phyloP scores from a whole-genome alignment of 2,797 vertebrate species.

The Clarias pachynema region DNA sequence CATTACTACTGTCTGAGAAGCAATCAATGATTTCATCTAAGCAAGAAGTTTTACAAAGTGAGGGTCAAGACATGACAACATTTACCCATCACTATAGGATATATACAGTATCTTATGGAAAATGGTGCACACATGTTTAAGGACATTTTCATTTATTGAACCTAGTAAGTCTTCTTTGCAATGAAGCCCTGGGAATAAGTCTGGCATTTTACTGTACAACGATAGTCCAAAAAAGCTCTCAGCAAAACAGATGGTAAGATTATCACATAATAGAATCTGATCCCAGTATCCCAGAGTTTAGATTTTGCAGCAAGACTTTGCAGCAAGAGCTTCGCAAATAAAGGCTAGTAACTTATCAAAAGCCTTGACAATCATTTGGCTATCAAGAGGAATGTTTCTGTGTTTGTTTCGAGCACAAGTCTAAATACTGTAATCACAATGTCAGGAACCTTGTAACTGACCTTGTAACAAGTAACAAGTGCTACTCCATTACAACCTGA shows the following conservation, averaged over 20 bases:
- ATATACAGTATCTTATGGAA: not conserved
- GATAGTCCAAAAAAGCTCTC: not conserved
- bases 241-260: not conserved
- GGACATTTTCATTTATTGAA: not conserved
- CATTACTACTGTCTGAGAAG: not conserved
- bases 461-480: not conserved
- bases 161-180: not conserved
- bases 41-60: not conserved
- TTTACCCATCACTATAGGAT: not conserved
- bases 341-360: not conserved
- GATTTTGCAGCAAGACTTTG: not conserved
- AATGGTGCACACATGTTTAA: not conserved
- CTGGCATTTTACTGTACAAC: not conserved
- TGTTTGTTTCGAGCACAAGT: not conserved
- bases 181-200: not conserved
- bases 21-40: not conserved
- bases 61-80: not conserved
- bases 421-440: slow-evolving; percentile 2
- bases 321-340: not conserved
- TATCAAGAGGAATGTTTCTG: slow-evolving; percentile 16
- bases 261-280: slow-evolving; percentile 4
- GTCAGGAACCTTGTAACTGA: not conserved
- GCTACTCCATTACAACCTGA: not conserved
- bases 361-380: slow-evolving; percentile 14
- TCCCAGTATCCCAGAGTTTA: not conserved